Evolutionary conservation across 2,797 vertebrate genomes (phyloP), one percentile per base, ranked within the genome.

Genomic region (Nannoperca obscura): DNA sequence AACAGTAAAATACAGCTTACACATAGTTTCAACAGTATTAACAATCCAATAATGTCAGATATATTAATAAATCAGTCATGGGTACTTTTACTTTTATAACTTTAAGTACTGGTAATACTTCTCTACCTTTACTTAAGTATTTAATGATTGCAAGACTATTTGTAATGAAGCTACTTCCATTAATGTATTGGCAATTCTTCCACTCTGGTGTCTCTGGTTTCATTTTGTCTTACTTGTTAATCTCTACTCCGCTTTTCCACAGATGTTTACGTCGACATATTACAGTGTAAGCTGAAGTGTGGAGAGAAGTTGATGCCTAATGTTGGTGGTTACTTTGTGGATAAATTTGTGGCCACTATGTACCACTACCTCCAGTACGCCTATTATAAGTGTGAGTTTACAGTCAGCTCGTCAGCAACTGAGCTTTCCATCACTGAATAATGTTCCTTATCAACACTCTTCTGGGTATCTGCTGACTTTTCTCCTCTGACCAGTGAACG

Each of bases 331-430:
- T 96, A 92, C 89, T 97, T 97, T 1, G 97, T 97, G 89, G 96
- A 97, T 76, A 97, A 96, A 84, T 96, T 97, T 1, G 93, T 97
- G 85, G 95, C 97, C 64, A 98, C 96, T n/a, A 95, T 97, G 93
- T 98, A 97, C 85, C 97, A 98, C 88, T 96, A 97, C 89, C 95
- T 97, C 71, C 97, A 97, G 84, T 98, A 95, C 4, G 94, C 96
- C 55, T 97, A 97, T 76, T 98, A 97, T 67, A 97, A 97, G 58
- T 0, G 96, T 97, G 90, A 95, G 96, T 90, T 57, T 1, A 6
- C n/a, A 2, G 27, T 46, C 22, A 36, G 15, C 14, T 32, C 7
- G 17, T 54, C 22, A 42, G 30, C 20, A 42, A 8, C 24, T 2
- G 15, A 74, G 72, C 4, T 44, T 50, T 27, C 1, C 36, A 20